phyloP scores from a whole-genome alignment of 2,888 invertebrate species.

The Sinelater perroti region DNA sequence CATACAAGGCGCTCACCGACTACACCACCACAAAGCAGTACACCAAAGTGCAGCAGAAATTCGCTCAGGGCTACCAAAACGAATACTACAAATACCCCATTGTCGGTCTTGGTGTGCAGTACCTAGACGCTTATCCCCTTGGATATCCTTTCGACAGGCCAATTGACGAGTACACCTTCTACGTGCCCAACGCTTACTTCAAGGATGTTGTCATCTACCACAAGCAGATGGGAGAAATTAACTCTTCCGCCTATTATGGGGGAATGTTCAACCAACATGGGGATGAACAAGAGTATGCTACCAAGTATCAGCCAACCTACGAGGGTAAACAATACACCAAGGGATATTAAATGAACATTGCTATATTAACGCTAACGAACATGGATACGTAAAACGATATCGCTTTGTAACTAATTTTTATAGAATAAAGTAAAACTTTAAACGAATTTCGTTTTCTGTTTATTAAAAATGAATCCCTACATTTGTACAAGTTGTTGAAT shows the following conservation, averaged over 20 bases:
- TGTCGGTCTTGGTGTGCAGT: constrained; percentile 43
- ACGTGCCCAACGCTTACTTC: constrained; percentile 73
- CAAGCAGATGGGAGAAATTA: constrained; percentile 44
- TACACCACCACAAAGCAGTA: background rate
- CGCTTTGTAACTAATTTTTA: too few species aligned
- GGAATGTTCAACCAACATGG: background rate
- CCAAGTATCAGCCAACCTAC: background rate
- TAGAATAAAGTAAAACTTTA: too few species aligned
- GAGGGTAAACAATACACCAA: background rate
- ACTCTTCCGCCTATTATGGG: background rate
- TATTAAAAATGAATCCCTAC: too few species aligned
- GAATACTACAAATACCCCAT: constrained; percentile 41
- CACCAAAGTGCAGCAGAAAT: background rate
- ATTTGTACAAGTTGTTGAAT: too few species aligned
- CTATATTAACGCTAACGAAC: too few species aligned
- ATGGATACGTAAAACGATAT: too few species aligned
- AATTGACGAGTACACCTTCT: constrained; percentile 68
- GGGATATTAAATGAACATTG: too few species aligned
- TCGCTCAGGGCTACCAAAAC: constrained; percentile 16
- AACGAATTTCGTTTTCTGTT: too few species aligned
- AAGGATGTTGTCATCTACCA: constrained; percentile 73
- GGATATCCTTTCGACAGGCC: constrained; percentile 80
- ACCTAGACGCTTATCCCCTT: constrained; percentile 68
- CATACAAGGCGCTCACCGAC: constrained; percentile 48
- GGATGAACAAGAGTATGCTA: background rate